Conservation (phyloP, 2,113 vertebrate species). For the Catharus bicknelli region DNA sequence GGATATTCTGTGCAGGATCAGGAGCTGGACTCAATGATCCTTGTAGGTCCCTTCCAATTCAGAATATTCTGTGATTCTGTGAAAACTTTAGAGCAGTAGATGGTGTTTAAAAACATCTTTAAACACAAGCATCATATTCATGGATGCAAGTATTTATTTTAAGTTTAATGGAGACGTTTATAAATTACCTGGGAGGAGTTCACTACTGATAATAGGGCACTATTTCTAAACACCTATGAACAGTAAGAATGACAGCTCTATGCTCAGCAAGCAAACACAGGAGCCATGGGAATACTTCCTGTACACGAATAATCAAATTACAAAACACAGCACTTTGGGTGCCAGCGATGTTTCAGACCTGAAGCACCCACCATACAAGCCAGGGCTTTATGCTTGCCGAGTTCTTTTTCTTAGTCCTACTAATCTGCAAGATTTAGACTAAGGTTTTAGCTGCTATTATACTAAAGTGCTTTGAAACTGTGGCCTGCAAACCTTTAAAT, state of each 20-base stretch:
- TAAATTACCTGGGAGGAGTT: not conserved
- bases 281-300: not conserved
- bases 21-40: not conserved
- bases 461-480: slow-evolving; percentile 63
- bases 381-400: slow-evolving; percentile 7
- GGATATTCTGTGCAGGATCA: not conserved
- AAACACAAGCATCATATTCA: not conserved
- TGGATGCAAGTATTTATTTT: not conserved
- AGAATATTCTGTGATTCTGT: not conserved
- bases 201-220: not conserved
- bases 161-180: not conserved
- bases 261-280: not conserved
- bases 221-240: not conserved
- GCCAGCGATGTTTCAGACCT: slow-evolving; percentile 8
- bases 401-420: slow-evolving; percentile 26
- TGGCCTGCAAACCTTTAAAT: slow-evolving; percentile 68
- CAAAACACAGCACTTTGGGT: not conserved
- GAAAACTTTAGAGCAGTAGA: not conserved
- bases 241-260: not conserved
- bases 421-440: slow-evolving; percentile 50
- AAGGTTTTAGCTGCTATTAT: slow-evolving; percentile 69
- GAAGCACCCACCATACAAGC: slow-evolving; percentile 23
- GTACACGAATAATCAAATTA: not conserved
- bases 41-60: not conserved
- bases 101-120: not conserved